Base-by-base conservation (phyloP, 2,888 invertebrate genomes). In the Calameuta idolon region DNA sequence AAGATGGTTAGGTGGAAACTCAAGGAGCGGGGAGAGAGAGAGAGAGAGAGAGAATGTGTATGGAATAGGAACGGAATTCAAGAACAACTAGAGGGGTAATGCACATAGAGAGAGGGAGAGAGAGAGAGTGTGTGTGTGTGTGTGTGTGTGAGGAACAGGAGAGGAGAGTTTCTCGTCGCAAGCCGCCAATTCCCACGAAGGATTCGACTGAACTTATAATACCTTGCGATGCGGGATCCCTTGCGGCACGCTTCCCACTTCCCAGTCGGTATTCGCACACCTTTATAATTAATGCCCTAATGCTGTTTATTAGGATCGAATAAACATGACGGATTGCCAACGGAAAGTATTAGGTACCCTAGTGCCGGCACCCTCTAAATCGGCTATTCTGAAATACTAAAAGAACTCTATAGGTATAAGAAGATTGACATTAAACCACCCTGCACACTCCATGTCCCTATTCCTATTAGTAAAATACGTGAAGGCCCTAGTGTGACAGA, bases 191-290 rank as follows among this genome's bases (percentile, higher is more conserved):
- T 90, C 90, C 88, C 90, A 90, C 90, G 90, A 87, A 85, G 89
- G 89, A 88, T 89, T 89, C 89, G 85, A 87, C 88, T 83, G 86
- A 89, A 90, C 89, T 90, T 89, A 87, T 88, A 87, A 89, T 89
- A 86, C 87, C 85, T 55, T 84, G 83, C 83, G 81, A 87, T 87
- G 87, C 80, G 75, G 55, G 75, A 86, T 85, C 83, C 85, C 84
- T 84, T 85, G 85, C 83, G 87, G 88, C 88, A 88, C 87, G 85
- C 85, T 87, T 83, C 83, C 77, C 78, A 79, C 78, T 79, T 79
- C 81, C 82, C 74, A 74, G 34, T 69, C 33, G n/a, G 69, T 69
- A 69, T 69, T 69, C 23, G 30, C n/a, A 74, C 35, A 79, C 84
- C 84, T 87, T 84, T 85, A 86, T 87, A 87, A 87, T 87, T 87